Evolutionary conservation across 2,888 invertebrate genomes (phyloP).

Genomic region (Stenoptilia bipunctidactyla): DNA sequence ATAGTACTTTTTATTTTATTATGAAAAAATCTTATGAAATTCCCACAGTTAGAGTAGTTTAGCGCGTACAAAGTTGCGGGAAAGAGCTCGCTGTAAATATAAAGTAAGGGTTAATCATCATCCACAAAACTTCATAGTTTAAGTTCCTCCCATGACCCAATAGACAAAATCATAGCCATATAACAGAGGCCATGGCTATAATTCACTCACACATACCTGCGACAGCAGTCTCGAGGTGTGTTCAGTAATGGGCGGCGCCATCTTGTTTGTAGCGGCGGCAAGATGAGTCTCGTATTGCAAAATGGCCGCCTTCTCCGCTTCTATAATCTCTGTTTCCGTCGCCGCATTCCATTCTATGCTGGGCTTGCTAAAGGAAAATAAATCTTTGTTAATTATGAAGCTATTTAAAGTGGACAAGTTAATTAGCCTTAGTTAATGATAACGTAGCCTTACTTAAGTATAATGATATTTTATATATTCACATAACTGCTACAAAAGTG

Average conservation of each 20-base stretch:
- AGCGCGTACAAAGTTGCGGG: too few relatives aligned
- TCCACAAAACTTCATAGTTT: too few relatives aligned
- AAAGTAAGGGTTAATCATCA: too few relatives aligned
- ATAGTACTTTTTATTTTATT: too few relatives aligned
- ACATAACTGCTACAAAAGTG: neutral
- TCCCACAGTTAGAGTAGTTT: too few relatives aligned
- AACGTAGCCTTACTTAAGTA: neutral
- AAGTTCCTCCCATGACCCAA: too few relatives aligned
- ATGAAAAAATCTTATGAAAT: too few relatives aligned
- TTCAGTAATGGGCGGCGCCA: conserved; percentile 91
- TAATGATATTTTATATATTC: neutral
- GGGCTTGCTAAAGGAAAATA: conserved; percentile 33
- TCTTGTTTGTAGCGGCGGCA: conserved; percentile 90
- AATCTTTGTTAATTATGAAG: too few relatives aligned
- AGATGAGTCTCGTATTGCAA: conserved; percentile 89
- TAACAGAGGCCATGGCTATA: too few relatives aligned
- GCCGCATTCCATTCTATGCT: conserved; percentile 50
- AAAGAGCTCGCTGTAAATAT: too few relatives aligned
- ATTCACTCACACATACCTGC: conserved; percentile 58
- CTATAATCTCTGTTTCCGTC: conserved; percentile 35
- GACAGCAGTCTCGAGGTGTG: conserved; percentile 87
- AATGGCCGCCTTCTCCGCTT: conserved; percentile 50
- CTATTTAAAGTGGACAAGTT: too few relatives aligned
- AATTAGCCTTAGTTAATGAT: neutral
- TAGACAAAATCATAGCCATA: too few relatives aligned